Conservation (phyloP, 2,888 invertebrate genomes). For the Helicoverpa assulta region DNA sequence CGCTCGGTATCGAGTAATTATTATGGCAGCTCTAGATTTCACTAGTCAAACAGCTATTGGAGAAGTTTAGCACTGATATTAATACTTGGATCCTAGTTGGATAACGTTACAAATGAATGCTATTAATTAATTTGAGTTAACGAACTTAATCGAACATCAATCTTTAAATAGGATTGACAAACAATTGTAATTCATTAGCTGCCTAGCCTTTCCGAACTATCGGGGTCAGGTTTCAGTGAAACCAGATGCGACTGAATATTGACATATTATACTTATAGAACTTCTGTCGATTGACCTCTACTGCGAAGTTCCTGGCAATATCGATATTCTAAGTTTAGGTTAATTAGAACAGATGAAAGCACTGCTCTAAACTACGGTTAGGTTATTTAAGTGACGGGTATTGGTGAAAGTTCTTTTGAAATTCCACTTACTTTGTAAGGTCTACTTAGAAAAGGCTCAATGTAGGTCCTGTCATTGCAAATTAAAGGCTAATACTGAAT, state of each 20-base stretch:
- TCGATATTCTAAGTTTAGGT: conserved; percentile 18
- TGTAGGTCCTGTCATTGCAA: too few relatives aligned
- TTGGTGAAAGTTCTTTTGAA: too few relatives aligned
- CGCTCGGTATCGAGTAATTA: conserved; percentile 17
- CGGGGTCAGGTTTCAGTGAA: conserved; percentile 14
- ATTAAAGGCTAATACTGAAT: too few relatives aligned
- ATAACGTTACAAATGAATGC: conserved; percentile 15
- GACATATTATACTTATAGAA: conserved; percentile 12
- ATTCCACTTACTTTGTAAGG: too few relatives aligned
- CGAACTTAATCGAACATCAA: conserved; percentile 14
- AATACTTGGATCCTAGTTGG: conserved; percentile 17
- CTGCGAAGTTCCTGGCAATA: not conserved
- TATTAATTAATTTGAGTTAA: conserved; percentile 37
- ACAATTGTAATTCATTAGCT: conserved; percentile 10
- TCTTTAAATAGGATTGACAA: conserved; percentile 22
- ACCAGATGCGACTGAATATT: conserved; percentile 44
- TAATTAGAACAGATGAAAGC: not conserved
- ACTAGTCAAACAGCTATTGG: conserved; percentile 20
- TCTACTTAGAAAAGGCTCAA: too few relatives aligned
- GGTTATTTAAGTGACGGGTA: not conserved
- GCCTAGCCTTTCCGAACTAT: conserved; percentile 10
- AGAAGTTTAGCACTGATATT: conserved; percentile 30
- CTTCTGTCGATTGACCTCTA: conserved; percentile 32
- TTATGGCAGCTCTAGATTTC: conserved; percentile 11
- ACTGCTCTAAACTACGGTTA: not conserved